Conservation (phyloP, 2,113 vertebrate species). For the Coryphaenoides rupestris region DNA sequence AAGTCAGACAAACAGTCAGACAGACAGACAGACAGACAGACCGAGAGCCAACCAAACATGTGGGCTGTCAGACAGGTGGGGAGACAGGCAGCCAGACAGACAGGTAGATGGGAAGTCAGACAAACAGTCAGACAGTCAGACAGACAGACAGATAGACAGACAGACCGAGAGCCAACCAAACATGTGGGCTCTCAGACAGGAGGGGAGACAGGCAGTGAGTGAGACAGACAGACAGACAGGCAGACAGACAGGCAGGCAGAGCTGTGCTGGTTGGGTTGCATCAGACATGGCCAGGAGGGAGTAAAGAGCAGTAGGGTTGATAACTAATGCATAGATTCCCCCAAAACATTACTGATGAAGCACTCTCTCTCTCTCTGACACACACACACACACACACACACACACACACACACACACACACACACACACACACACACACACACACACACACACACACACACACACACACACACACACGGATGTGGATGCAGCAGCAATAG, state of each 20-base stretch:
- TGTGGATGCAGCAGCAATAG: too few species aligned
- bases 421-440: too few species aligned
- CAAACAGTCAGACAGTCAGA: neutral
- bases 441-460: too few species aligned
- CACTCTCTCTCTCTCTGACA: too few species aligned
- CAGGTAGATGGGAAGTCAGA: neutral
- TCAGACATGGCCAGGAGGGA: neutral
- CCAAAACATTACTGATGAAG: neutral
- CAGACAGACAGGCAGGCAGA: neutral
- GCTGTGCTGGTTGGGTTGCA: neutral
- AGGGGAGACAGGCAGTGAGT: constrained; percentile 10
- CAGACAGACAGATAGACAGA: neutral
- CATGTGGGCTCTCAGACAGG: constrained; percentile 10
- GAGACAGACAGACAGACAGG: constrained; percentile 12
- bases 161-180: constrained; percentile 9
- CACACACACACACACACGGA: too few species aligned
- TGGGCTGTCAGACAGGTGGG: neutral
- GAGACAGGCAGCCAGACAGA: neutral
- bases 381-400: neutral
- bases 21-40: neutral
- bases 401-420: neutral
- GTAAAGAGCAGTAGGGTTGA: neutral
- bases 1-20: neutral
- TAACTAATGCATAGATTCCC: constrained; percentile 1
- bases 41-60: too few species aligned